These are phyloP conservation scores for Erpobdella octoculata DNA, from an alignment of 2,888 invertebrate species.

Conservation along the genomic window DNA sequence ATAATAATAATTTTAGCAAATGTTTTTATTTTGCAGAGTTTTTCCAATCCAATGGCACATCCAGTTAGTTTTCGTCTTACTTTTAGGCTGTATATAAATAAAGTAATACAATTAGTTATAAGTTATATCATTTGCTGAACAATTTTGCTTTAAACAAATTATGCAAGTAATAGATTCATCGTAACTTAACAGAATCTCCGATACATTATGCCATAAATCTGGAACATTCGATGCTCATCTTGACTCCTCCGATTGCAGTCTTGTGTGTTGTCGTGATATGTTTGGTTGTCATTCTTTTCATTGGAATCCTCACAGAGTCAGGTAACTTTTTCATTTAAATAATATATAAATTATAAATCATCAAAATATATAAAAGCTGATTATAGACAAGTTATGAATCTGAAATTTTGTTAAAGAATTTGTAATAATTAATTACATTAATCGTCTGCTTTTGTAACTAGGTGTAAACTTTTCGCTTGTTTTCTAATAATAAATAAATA, in stretches of 20 bases:
- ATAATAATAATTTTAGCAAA: background rate
- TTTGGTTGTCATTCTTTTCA: slow-evolving; percentile 35
- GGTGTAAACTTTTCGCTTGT: no score
- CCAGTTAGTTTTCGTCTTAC: background rate
- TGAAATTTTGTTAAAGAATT: no score
- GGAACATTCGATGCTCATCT: slow-evolving; percentile 35
- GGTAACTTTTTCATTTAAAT: slow-evolving; percentile 27
- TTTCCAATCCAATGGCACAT: slow-evolving; percentile 20
- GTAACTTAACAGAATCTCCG: slow-evolving; percentile 25
- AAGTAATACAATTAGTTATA: background rate
- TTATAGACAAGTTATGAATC: no score
- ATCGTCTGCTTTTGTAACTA: no score
- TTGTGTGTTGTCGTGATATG: slow-evolving; percentile 35
- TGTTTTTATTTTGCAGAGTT: slow-evolving; percentile 21
- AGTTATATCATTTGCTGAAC: background rate
- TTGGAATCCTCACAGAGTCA: slow-evolving; percentile 38
- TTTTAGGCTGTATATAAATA: background rate
- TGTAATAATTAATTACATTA: no score
- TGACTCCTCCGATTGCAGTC: slow-evolving; percentile 37
- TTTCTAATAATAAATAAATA: no score
- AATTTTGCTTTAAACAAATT: background rate
- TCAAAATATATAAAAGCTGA: no score
- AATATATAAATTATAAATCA: background rate
- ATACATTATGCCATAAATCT: slow-evolving; percentile 32
- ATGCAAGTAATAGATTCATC: background rate